Base-by-base conservation (phyloP, 2,888 invertebrate species). In the Melanostoma mellinum region DNA sequence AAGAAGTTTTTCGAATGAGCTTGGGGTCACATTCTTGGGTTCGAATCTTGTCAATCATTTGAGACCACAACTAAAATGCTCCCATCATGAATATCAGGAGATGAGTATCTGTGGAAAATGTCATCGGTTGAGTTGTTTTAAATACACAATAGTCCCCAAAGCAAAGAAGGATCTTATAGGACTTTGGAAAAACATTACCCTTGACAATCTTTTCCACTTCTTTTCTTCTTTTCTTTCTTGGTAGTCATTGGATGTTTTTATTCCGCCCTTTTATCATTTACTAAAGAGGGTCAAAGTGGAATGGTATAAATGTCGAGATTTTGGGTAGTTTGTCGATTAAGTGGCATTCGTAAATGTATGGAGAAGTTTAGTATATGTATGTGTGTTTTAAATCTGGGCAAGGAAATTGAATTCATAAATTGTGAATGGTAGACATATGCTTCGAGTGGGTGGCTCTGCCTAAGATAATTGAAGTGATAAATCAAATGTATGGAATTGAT, bases 41-140 rank as follows among this genome's bases (percentile, higher is more conserved):
- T 30, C 40, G 33, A 61, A 69, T 61, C 52, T 60, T 67, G 58
- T 75, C 74, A 65, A 74, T 65, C 65, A 74, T 48, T 74, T 67
- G 52, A 50, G 52, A 20, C 9, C 52, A 36, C 56, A 48, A 30
- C 10, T 5, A 35, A 60, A 60, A 46, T 52, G 38, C 35, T 48
- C 36, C 30, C 10, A 38, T 50, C 55, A 68, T 68, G 67, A 78
- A 72, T 78, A 72, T 60, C 60, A 67, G 20, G 20, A 78, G 61
- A 68, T 61, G 61, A 61, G 46, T 33, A 55, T 60, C 55, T 35
- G 35, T 35, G 53, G 61, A 44, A 58, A 80, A 74, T 67, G 55
- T 73, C 56, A 46, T 33, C 75, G 46, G 63, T 69, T 80, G 56
- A 46, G 50, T 61, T 68, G 33, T 36, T 50, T 42, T 35, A 42